Evolutionary conservation across 1,140 invertebrate species (phyloP).

Genomic region (Drosophila santomea): DNA sequence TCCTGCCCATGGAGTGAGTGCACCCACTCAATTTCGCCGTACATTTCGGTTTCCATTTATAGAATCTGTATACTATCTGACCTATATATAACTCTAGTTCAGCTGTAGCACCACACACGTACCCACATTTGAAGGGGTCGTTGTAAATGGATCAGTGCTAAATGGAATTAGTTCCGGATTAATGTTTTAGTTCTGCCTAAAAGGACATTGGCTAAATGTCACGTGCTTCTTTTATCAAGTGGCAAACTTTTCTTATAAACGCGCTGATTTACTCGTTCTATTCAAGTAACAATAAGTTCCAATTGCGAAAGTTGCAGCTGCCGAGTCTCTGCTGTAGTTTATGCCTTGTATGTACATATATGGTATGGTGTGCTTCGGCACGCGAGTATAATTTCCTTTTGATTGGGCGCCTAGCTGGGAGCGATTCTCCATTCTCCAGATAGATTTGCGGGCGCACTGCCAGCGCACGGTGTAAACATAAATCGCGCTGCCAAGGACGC

Average conservation of each 20-base stretch:
- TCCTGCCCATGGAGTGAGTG: background rate
- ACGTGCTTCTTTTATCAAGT: background rate
- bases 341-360: slow-evolving; percentile 10
- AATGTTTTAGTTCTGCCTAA: background rate
- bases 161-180: background rate
- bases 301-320: background rate
- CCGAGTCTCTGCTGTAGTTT: slow-evolving; percentile 18
- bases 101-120: background rate
- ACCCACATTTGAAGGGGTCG: background rate
- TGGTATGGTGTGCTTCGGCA: slow-evolving; percentile 36
- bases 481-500: slow-evolving; percentile 62
- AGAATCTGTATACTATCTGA: background rate
- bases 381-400: slow-evolving; percentile 80
- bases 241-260: slow-evolving; percentile 7
- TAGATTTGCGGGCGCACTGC: slow-evolving; percentile 60
- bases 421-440: slow-evolving; percentile 69
- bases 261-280: background rate
- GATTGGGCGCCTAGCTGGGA: slow-evolving; percentile 60
- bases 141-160: background rate
- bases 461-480: slow-evolving; percentile 73
- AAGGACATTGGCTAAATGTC: background rate
- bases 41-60: slow-evolving; percentile 14
- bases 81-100: slow-evolving; percentile 1
- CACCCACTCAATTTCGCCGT: slow-evolving; percentile 25
- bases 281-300: background rate